Conservation (phyloP, 2,888 invertebrate species). For the Melanargia galathea region DNA sequence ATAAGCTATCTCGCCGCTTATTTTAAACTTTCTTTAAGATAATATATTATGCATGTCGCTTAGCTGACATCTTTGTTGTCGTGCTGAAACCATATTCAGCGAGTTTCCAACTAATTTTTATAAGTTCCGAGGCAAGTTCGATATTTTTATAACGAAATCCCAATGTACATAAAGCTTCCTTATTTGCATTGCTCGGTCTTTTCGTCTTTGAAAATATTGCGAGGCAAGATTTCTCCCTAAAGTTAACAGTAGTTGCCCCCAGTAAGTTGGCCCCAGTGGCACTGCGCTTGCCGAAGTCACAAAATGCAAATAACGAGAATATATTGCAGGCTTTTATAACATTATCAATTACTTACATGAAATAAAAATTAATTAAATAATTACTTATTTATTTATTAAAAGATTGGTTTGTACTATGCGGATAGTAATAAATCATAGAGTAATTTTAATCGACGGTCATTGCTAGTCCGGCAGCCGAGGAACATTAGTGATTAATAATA, state of each 20-base stretch:
- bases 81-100: constrained; percentile 48
- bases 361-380: neutral
- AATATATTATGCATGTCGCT: constrained; percentile 37
- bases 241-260: constrained; percentile 69
- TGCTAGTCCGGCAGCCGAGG: no score
- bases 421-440: no score
- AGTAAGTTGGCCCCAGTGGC: constrained; percentile 58
- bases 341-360: neutral
- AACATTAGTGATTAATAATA: no score
- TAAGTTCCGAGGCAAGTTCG: constrained; percentile 51
- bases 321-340: neutral
- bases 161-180: constrained; percentile 55
- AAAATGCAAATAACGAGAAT: constrained; percentile 38
- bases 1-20: constrained; percentile 27
- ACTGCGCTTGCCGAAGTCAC: constrained; percentile 46
- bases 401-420: no score
- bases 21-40: constrained; percentile 29
- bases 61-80: constrained; percentile 39
- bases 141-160: constrained; percentile 54
- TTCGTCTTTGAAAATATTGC: constrained; percentile 63
- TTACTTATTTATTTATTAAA: no score
- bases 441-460: no score
- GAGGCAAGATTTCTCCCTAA: constrained; percentile 65
- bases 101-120: constrained; percentile 57
- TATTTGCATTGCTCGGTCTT: constrained; percentile 61